Evolutionary conservation across 2,113 vertebrate genomes (phyloP), one percentile per base, ranked within the genome.

Genomic region (Tupaia tana): DNA sequence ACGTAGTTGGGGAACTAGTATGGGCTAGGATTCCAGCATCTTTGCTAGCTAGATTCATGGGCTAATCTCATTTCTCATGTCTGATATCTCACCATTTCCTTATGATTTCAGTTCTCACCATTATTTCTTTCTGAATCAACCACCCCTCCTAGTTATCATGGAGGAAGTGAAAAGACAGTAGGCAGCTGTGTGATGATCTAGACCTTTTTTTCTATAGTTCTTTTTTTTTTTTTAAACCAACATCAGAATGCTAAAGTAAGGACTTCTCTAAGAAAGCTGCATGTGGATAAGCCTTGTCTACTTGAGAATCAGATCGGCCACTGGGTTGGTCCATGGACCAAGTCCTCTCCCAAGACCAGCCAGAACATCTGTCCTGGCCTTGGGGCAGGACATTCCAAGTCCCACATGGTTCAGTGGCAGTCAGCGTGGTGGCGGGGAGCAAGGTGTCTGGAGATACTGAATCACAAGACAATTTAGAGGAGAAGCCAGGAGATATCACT

Each of bases 131-230:
- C 80, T 95, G 71, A 91, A 85, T 94, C 43, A 22, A n/a, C 8
- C 52, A 22, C 31, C 52, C 34, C 27, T 69, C n/a, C 75, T 86
- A 43, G 81, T 18, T 52, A 77, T 63, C 34, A n/a, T 77, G 90
- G 67, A 97, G 96, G 92, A 97, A 97, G 93, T 83, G 92, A 97
- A 90, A 86, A 34, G 56, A 71, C 90, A 67, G 77, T 86, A 63
- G 86, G 81, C 3, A 15, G 58, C 25, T 86, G 19, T 59, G 58
- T 87, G 73, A 24, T 64, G 88, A 88, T 93, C 66, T 87, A 74
- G 61, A 87, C 84, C 70, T 84, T 94, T 86, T 94, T 52, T 94
- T 75, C 88, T 88, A 89, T 69, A 95, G 95, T 43, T 43, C 3
- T 43, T 43, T 43, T 43, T 43, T 43, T 43, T 43, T 43, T 43